phyloP scores from a whole-genome alignment of 2,797 vertebrate genomes.

The Staurois parvus region DNA sequence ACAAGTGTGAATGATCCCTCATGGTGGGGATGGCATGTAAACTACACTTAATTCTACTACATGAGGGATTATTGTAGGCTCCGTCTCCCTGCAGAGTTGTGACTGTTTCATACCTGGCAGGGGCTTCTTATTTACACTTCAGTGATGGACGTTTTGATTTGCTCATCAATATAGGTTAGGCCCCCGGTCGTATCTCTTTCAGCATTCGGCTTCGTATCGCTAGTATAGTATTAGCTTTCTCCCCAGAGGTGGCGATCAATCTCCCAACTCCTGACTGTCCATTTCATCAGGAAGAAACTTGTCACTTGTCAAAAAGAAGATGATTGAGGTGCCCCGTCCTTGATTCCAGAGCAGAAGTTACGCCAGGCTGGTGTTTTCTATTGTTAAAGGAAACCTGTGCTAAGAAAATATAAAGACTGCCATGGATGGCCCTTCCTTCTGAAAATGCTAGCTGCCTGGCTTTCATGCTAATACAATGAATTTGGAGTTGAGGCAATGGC shows the following conservation, averaged over 20 bases:
- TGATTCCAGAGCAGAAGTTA: neutral
- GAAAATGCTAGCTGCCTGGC: too few species aligned
- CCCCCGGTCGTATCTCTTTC: slow-evolving; percentile 10
- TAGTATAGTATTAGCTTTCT: slow-evolving; percentile 23
- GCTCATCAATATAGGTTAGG: slow-evolving; percentile 31
- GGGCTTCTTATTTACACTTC: slow-evolving; percentile 24
- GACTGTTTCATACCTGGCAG: neutral
- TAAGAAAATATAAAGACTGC: too few species aligned
- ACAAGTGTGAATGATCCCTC: too few species aligned
- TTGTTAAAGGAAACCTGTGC: neutral
- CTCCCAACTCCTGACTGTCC: slow-evolving; percentile 21
- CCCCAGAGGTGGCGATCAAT: slow-evolving; percentile 43
- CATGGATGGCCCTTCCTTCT: too few species aligned
- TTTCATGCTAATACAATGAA: too few species aligned
- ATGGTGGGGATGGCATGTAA: too few species aligned
- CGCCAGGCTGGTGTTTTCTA: slow-evolving; percentile 1
- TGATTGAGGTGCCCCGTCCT: slow-evolving; percentile 17
- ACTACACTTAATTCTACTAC: too few species aligned
- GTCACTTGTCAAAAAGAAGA: slow-evolving; percentile 13
- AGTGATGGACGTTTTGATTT: slow-evolving; percentile 41
- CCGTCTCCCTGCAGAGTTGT: neutral
- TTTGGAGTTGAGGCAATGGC: too few species aligned
- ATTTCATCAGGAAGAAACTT: slow-evolving; percentile 27
- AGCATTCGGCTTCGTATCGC: slow-evolving; percentile 7
- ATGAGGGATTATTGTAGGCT: too few species aligned